Conservation (phyloP, 2,797 vertebrate species). For the Hippocampus kuda region DNA sequence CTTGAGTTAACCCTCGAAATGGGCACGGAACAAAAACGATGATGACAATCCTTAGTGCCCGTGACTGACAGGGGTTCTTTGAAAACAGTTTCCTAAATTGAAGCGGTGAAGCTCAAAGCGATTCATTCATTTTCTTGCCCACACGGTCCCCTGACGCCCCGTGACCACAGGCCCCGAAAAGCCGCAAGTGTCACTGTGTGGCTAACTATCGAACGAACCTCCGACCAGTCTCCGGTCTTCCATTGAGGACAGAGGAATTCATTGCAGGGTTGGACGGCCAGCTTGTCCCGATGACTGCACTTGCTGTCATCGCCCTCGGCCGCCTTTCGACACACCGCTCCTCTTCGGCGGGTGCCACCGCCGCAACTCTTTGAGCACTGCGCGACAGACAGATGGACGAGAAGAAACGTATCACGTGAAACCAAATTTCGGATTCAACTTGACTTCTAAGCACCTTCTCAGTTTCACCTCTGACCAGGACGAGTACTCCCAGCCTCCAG, state of each 20-base stretch:
- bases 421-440: constrained; percentile 1
- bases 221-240: constrained; percentile 92
- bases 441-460: constrained; percentile 5
- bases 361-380: constrained; percentile 95
- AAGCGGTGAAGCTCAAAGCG: no score
- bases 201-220: constrained; percentile 66
- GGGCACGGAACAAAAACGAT: no score
- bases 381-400: constrained; percentile 16
- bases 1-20: no score
- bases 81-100: no score
- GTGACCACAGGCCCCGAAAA: not conserved
- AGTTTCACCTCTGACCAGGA: constrained; percentile 86
- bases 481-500: constrained; percentile 89
- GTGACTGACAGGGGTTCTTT: no score
- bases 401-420: not conserved
- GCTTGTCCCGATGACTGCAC: constrained; percentile 85
- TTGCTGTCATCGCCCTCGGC: constrained; percentile 79
- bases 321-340: constrained; percentile 80
- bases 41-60: no score
- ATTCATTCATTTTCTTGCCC: no score
- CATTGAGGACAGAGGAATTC: constrained; percentile 89
- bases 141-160: no score
- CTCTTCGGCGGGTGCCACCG: constrained; percentile 77
- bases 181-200: not conserved
- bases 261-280: constrained; percentile 79